These are phyloP conservation scores for Nycticebus coucang DNA, from an alignment of 2,113 vertebrate genomes.

Conservation along the genomic window DNA sequence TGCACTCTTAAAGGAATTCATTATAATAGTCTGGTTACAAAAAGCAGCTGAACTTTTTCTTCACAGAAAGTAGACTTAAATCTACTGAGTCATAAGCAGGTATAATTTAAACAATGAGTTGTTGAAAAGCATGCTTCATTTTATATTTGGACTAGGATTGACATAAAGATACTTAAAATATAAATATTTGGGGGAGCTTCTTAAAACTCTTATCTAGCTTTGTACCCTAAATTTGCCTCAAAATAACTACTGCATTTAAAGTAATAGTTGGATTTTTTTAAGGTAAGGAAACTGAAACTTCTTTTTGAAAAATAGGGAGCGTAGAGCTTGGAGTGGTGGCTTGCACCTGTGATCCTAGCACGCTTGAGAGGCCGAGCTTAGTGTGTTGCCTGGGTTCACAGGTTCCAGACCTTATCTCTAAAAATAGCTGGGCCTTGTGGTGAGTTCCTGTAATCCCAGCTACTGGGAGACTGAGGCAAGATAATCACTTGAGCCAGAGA, in stretches of 20 bases:
- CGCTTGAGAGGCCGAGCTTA: too few species aligned
- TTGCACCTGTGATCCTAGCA: too few species aligned
- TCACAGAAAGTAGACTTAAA: not conserved
- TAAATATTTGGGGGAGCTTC: not conserved
- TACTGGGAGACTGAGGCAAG: too few species aligned
- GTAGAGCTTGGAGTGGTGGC: too few species aligned
- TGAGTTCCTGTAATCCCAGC: too few species aligned
- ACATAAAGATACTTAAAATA: not conserved
- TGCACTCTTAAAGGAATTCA: not conserved
- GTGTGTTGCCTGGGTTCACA: too few species aligned
- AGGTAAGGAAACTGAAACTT: slow-evolving; percentile 2
- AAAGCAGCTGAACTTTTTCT: not conserved
- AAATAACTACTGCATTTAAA: not conserved
- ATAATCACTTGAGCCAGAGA: too few species aligned
- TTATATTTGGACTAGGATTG: slow-evolving; percentile 25
- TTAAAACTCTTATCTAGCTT: not conserved
- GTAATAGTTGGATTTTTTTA: slow-evolving; percentile 16
- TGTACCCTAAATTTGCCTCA: not conserved
- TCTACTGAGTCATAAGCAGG: not conserved
- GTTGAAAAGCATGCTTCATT: not conserved
- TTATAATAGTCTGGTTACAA: not conserved
- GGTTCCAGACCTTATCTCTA: too few species aligned
- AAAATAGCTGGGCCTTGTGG: too few species aligned
- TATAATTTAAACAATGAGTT: not conserved
- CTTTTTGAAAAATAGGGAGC: not conserved